These are phyloP conservation scores for Sylvia borin DNA, from an alignment of 2,797 vertebrate genomes.

Conservation along the genomic window DNA sequence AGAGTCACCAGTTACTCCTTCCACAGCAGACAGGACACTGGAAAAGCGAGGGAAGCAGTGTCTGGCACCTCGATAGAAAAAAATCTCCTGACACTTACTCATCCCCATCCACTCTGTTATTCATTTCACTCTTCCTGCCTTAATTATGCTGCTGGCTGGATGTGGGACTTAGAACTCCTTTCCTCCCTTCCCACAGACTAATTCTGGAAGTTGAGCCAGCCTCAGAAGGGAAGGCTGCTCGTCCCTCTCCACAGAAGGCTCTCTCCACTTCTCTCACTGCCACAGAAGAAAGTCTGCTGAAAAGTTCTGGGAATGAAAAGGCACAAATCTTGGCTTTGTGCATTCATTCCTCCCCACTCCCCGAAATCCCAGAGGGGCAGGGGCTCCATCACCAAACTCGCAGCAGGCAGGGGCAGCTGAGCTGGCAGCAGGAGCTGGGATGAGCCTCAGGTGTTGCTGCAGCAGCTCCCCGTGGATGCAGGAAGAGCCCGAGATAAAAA, in stretches of 20 bases:
- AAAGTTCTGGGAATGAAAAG: background rate
- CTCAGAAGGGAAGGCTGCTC: background rate
- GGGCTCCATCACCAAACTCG: no score
- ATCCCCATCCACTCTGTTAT: background rate
- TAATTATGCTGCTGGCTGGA: background rate
- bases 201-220: background rate
- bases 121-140: background rate
- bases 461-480: no score
- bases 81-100: background rate
- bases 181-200: background rate
- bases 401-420: no score
- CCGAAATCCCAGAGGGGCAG: no score
- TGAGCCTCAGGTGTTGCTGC: no score
- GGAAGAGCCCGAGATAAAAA: no score
- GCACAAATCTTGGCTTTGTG: background rate
- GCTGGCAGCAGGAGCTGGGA: no score
- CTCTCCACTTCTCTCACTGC: background rate
- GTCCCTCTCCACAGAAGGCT: background rate
- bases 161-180: background rate
- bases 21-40: background rate
- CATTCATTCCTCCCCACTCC: background rate
- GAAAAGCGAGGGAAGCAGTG: background rate
- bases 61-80: background rate
- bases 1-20: background rate
- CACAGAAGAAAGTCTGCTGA: background rate